Percentiles rank a stretch among this genome's conserved stretches.
phyloP scores from a whole-genome alignment of 2,797 vertebrate species.

The Mormyrops boulengeri region DNA sequence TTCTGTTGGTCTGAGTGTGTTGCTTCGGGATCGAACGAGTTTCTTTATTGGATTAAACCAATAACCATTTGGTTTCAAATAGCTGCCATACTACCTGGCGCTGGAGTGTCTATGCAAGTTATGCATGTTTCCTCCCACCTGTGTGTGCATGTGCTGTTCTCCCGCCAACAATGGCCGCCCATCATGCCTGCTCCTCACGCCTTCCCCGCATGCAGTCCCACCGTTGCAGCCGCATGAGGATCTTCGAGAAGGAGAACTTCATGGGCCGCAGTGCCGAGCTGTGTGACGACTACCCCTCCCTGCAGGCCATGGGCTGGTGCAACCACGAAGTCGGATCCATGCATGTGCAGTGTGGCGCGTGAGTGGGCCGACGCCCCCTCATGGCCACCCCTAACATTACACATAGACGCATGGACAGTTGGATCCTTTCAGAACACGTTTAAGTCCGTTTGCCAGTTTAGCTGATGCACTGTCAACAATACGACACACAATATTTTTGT shows the following conservation, averaged over 20 bases:
- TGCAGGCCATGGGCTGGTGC: constrained; percentile 75
- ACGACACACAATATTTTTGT: not conserved
- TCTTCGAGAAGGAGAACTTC: constrained; percentile 70
- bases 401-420: not conserved
- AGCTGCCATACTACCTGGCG: not conserved
- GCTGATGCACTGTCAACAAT: not conserved
- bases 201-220: constrained; percentile 48
- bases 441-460: not conserved
- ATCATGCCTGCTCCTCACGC: not conserved
- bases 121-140: not conserved
- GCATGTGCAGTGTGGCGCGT: constrained; percentile 74
- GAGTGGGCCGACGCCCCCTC: constrained; percentile 40
- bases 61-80: not conserved
- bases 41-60: not conserved
- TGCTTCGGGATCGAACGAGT: not conserved
- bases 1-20: not conserved
- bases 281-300: constrained; percentile 72
- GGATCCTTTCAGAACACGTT: not conserved
- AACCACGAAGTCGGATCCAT: constrained; percentile 70
- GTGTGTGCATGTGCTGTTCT: not conserved
- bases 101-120: not conserved
- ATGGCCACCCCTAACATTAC: not conserved
- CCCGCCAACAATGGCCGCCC: not conserved
- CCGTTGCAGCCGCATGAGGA: constrained; percentile 61
- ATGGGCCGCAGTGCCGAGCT: constrained; percentile 65